Conservation (phyloP, 2,113 vertebrate genomes). For the Coturnix japonica region DNA sequence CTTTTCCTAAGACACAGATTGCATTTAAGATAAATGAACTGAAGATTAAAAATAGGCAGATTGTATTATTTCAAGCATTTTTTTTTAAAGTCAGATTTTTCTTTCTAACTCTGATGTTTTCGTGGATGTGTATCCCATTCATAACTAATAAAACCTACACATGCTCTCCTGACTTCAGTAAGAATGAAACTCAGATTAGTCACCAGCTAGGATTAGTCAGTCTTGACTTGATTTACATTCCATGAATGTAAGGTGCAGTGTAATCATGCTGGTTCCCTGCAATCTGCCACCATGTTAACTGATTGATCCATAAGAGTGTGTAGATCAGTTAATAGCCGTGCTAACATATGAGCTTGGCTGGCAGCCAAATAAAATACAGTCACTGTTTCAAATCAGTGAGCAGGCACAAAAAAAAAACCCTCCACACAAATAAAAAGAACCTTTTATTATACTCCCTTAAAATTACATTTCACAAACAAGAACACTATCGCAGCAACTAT, state of each 20-base stretch:
- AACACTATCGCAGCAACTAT: background rate
- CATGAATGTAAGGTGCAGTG: background rate
- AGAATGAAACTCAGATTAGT: background rate
- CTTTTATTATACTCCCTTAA: constrained; percentile 36
- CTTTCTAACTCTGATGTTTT: background rate
- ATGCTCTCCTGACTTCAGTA: background rate
- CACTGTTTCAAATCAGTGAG: background rate
- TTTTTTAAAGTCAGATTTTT: background rate
- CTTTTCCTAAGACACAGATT: background rate
- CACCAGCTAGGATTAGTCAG: background rate
- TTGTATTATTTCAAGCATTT: background rate
- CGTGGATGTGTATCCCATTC: background rate
- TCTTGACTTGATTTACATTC: background rate
- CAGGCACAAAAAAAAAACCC: background rate
- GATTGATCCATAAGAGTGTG: constrained; percentile 43
- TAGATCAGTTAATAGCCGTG: background rate
- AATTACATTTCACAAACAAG: constrained; percentile 40
- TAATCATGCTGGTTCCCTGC: background rate
- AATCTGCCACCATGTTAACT: constrained; percentile 36
- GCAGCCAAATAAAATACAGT: background rate
- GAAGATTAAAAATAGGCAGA: background rate
- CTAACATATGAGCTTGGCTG: background rate
- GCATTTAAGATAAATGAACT: background rate
- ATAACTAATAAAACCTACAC: background rate
- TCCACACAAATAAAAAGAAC: too few relatives aligned